Percentiles rank a stretch among this genome's conserved stretches.
Evolutionary conservation across 2,113 vertebrate genomes (phyloP).

Genomic region (Corydoras sp.): DNA sequence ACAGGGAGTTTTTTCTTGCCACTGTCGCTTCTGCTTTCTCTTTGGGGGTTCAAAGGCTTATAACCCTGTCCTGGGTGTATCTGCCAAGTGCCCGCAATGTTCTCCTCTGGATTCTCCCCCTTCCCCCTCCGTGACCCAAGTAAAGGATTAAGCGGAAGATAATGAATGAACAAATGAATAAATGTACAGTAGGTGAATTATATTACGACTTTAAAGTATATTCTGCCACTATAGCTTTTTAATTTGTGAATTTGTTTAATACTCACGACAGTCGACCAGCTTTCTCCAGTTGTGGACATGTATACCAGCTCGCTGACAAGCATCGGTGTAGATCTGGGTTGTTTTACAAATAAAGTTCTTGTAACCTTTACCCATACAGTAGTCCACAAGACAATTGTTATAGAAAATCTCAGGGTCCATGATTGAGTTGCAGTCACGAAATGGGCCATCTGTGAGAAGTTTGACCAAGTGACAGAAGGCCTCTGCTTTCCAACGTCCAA

Average conservation of each 20-base stretch:
- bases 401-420: slow-evolving; percentile 45
- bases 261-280: slow-evolving; percentile 32
- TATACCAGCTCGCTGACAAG: slow-evolving; percentile 35
- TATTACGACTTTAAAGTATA: not conserved
- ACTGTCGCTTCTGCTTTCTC: no score
- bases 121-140: no score
- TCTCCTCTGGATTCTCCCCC: no score
- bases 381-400: slow-evolving; percentile 49
- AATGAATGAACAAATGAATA: no score
- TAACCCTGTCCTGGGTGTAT: no score
- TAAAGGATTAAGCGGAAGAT: no score
- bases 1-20: no score
- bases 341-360: slow-evolving; percentile 45
- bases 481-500: slow-evolving; percentile 2
- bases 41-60: no score
- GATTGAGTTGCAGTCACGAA: slow-evolving; percentile 46
- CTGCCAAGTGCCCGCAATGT: no score
- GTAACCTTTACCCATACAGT: slow-evolving; percentile 48
- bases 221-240: no score
- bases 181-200: not conserved
- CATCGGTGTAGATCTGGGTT: slow-evolving; percentile 39
- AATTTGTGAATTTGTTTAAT: not conserved
- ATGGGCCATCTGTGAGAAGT: slow-evolving; percentile 41
- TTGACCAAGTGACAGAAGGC: slow-evolving; percentile 9
- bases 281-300: slow-evolving; percentile 38